A percentile compares a stretch with the other conserved stretches of the same genome.
phyloP scores from a whole-genome alignment of 2,888 invertebrate species.

The Homarus gammarus region DNA sequence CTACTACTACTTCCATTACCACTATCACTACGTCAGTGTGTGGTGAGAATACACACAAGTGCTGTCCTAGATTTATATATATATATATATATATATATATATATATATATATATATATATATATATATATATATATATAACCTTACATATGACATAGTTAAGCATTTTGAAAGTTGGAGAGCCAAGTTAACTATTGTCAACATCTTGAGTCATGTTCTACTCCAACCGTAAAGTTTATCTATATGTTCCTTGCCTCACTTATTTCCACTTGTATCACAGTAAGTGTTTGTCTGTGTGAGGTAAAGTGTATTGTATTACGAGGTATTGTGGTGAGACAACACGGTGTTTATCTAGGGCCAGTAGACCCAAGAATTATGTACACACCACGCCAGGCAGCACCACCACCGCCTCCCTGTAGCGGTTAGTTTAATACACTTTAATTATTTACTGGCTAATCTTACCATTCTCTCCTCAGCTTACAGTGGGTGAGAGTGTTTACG shows the following conservation, averaged over 20 bases:
- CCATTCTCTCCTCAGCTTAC: not conserved
- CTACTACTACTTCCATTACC: no score
- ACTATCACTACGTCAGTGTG: no score
- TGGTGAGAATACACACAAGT: no score
- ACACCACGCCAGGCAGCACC: not conserved
- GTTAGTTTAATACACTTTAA: slow-evolving; percentile 1
- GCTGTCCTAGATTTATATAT: slow-evolving; percentile 4
- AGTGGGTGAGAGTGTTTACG: not conserved
- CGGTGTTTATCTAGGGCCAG: not conserved
- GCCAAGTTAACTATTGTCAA: no score
- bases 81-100: slow-evolving; percentile 46
- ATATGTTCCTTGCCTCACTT: no score
- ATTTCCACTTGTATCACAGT: no score
- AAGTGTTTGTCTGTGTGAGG: not conserved
- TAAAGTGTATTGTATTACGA: not conserved
- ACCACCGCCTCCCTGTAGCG: not conserved
- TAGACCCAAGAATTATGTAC: not conserved
- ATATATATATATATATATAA: slow-evolving; percentile 37
- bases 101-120: slow-evolving; percentile 40
- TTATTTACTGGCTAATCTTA: not conserved
- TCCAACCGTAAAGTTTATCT: no score
- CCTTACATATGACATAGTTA: no score
- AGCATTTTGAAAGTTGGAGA: no score
- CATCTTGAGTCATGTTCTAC: no score
- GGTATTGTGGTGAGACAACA: not conserved